Conservation (phyloP, 1,140 invertebrate species). For the Leptinotarsa lineolata region DNA sequence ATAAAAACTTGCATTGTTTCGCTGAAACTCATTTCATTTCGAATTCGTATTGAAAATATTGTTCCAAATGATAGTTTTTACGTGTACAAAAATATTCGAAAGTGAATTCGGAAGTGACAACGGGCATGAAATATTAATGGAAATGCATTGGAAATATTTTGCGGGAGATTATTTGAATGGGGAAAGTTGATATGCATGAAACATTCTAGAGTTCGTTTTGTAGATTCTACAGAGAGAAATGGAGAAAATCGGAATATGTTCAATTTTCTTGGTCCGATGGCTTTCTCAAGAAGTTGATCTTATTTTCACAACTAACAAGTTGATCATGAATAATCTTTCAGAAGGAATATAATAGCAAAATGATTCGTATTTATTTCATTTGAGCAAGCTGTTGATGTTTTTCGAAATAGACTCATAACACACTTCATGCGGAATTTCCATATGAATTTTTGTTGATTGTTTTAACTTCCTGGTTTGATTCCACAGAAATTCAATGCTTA, state of each 20-base stretch:
- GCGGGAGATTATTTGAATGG: background rate
- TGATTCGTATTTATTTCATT: too few species aligned
- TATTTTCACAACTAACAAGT: too few species aligned
- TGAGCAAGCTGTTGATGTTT: too few species aligned
- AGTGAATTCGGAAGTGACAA: conserved; percentile 3
- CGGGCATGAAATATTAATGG: background rate
- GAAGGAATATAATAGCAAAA: too few species aligned
- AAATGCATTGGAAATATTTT: background rate
- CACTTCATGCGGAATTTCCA: too few species aligned
- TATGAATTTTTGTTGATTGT: too few species aligned
- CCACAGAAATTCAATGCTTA: too few species aligned
- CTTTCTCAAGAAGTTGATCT: background rate
- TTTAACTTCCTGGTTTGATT: too few species aligned
- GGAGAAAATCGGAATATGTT: background rate
- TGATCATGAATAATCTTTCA: too few species aligned
- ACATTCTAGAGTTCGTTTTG: background rate
- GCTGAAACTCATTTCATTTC: conserved; percentile 20
- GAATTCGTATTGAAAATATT: conserved; percentile 9
- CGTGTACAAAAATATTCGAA: background rate
- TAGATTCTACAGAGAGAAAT: background rate
- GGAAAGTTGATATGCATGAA: background rate
- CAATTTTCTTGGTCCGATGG: background rate
- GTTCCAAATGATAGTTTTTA: conserved; percentile 9
- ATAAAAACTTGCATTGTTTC: conserved; percentile 22
- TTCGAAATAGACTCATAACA: too few species aligned